Percentiles rank a stretch among this genome's conserved stretches.
Conservation (phyloP, 2,797 vertebrate genomes). For the Pangasius djambal region DNA sequence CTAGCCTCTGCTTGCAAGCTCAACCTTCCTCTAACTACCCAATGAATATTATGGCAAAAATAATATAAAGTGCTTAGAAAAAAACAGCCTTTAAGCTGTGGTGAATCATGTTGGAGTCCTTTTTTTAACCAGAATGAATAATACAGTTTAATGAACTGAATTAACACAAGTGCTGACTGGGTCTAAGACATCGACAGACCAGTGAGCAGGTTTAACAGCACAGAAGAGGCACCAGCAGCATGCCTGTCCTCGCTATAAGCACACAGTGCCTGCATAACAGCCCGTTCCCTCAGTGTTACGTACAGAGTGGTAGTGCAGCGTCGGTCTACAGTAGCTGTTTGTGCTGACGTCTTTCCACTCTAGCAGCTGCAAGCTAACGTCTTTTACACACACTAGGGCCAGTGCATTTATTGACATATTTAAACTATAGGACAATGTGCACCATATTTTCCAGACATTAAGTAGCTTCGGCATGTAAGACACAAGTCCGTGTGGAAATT, state of each 20-base stretch:
- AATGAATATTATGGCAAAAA: constrained; percentile 37
- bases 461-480: not conserved
- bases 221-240: constrained; percentile 27
- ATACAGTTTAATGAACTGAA: constrained; percentile 12
- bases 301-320: constrained; percentile 17
- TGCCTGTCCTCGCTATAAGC: constrained; percentile 45
- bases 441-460: constrained; percentile 29
- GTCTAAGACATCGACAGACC: constrained; percentile 10
- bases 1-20: not conserved
- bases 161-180: constrained; percentile 9
- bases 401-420: not conserved
- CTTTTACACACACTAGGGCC: not conserved
- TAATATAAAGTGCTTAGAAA: constrained; percentile 52
- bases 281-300: constrained; percentile 5
- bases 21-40: not conserved
- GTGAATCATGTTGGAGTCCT: not conserved
- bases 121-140: not conserved
- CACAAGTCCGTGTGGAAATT: not conserved
- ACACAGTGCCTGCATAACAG: constrained; percentile 57
- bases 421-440: not conserved
- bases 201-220: constrained; percentile 10
- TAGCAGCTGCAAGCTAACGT: constrained; percentile 16
- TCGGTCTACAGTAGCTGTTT: constrained; percentile 25
- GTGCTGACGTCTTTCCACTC: constrained; percentile 18
- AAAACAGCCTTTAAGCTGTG: constrained; percentile 5